Conservation (phyloP, 2,797 vertebrate species). For the Periophthalmus magnuspinnatus region DNA sequence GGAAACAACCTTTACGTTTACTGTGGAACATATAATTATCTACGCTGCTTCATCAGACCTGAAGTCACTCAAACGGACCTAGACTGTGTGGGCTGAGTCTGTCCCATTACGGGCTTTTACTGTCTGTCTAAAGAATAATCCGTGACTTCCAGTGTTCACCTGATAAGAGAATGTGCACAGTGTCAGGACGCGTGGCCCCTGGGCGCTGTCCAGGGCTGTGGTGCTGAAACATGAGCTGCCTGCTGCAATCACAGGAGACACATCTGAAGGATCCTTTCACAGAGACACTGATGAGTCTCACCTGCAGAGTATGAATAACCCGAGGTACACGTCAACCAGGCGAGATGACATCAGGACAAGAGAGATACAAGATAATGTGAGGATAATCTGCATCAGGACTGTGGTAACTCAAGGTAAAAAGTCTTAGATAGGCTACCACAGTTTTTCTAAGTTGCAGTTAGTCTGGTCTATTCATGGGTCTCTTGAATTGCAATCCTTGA, state of each 20-base stretch:
- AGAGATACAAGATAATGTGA: slow-evolving; percentile 30
- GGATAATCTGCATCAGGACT: background rate
- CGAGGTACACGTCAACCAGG: slow-evolving; percentile 36
- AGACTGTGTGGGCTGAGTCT: background rate
- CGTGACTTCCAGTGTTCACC: background rate
- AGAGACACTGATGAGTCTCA: slow-evolving; percentile 16
- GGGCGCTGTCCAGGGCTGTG: slow-evolving; percentile 62
- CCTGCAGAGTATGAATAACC: slow-evolving; percentile 20
- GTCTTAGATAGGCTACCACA: too few species aligned
- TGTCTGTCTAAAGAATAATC: background rate
- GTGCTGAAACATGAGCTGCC: slow-evolving; percentile 61
- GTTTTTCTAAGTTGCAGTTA: too few species aligned
- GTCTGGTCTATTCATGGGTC: too few species aligned
- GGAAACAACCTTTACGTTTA: background rate
- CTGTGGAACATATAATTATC: background rate
- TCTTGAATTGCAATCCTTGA: too few species aligned
- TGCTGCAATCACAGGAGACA: slow-evolving; percentile 26
- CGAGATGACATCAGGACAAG: too few species aligned
- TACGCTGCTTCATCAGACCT: background rate
- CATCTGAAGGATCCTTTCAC: slow-evolving; percentile 43
- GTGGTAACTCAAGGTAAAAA: background rate
- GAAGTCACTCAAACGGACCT: background rate
- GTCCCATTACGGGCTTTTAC: background rate
- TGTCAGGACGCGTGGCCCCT: background rate
- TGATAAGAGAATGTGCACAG: background rate